Evolutionary conservation across 2,888 invertebrate genomes (phyloP).

Genomic region (Rotaria socialis): DNA sequence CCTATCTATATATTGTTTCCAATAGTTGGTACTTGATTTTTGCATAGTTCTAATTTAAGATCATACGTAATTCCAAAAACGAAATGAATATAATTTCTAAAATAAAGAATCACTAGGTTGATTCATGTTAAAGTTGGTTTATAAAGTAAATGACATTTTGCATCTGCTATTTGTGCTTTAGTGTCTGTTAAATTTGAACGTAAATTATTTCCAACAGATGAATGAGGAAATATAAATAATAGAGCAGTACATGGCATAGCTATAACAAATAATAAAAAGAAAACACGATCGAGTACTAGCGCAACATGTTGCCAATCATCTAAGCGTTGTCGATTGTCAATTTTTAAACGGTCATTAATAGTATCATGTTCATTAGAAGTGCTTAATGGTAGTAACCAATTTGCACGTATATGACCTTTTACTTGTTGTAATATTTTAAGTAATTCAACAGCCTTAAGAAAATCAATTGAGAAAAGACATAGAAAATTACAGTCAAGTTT

Average conservation of each 20-base stretch:
- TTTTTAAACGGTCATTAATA: not conserved
- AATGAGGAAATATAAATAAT: not conserved
- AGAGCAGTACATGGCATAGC: slow-evolving; percentile 25
- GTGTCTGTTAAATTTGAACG: not conserved
- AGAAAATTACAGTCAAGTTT: too few species aligned
- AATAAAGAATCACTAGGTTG: too few species aligned
- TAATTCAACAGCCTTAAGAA: not conserved
- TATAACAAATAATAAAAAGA: slow-evolving; percentile 15
- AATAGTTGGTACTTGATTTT: too few species aligned
- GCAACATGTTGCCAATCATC: slow-evolving; percentile 36
- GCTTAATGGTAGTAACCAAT: not conserved
- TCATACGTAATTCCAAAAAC: too few species aligned
- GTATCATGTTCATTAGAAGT: not conserved
- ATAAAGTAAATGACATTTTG: not conserved
- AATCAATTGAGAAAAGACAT: too few species aligned
- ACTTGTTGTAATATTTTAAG: not conserved
- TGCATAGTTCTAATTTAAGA: too few species aligned
- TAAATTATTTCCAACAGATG: not conserved
- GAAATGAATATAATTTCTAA: too few species aligned
- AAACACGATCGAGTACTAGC: slow-evolving; percentile 11
- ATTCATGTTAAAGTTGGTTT: not conserved
- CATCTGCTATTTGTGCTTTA: not conserved
- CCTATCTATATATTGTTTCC: too few species aligned
- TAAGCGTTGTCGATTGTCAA: slow-evolving; percentile 14
- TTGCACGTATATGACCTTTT: not conserved